Evolutionary conservation across 2,113 vertebrate species (phyloP), one percentile per base, ranked within the genome.

Genomic region (Sarotherodon lohbergeri): DNA sequence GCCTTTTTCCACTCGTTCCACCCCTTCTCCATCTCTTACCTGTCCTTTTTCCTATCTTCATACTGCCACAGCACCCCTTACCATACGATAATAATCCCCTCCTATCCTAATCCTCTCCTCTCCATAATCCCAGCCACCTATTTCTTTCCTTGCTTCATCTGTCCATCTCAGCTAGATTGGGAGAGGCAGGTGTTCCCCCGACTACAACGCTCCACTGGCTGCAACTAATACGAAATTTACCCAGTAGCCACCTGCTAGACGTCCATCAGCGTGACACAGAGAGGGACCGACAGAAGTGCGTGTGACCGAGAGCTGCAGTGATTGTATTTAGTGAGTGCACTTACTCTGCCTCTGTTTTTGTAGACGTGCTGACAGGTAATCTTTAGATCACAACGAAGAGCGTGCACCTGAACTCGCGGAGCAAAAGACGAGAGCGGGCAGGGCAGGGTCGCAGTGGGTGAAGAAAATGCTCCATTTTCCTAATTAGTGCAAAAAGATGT

Each of bases 131-230:
- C 19, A 43, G 50, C 63, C 46, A 80, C 68, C 79, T 52, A 82
- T 87, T 81, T 86, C 73, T 82, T 81, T 63, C 68, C 57, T 84
- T 79, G 71, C 78, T 87, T 87, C 86, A 89, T 92, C 92, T 91
- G 92, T 93, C 93, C 89, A 90, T 94, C 88, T 95, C 84, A 86
- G 83, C 89, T 90, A 95, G 95, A 97, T 94, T 93, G 94, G 93
- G 94, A 90, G 68, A 92, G 96, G 96, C 97, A 96, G 92, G 93
- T 94, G 89, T 85, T 96, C 95, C 91, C 96, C 90, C 71, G 95
- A 95, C 92, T 92, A 95, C 90, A 91, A 92, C 86, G 94, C 96
- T 92, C 93, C 92, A 92, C 93, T 94, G 88, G 86, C 91, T 94
- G 88, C 91, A 87, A 90, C 89, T 94, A 95, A 95, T 95, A 93